Evolutionary conservation across 1,140 invertebrate genomes (phyloP), one percentile per base, ranked within the genome.

Genomic region (Coenobita brevimanus): DNA sequence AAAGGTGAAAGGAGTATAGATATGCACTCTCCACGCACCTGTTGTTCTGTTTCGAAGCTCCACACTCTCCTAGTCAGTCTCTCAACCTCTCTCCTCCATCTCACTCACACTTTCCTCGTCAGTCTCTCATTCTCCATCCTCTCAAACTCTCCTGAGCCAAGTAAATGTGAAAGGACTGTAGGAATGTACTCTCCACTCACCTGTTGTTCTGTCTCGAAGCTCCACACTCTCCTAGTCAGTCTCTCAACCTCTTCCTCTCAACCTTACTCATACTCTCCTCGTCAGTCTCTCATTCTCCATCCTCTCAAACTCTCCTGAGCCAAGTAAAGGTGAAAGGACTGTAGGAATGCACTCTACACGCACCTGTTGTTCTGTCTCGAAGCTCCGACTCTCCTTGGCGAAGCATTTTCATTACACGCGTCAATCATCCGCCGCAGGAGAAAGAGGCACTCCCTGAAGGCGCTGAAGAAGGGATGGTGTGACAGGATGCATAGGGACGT

Each of bases 381-480:
- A 84, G 96, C 97, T 69, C 97, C 97, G 27, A 98, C 96, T 91
- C 97, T 95, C 91, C 96, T 94, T 43, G 96, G 96, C 91, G 96
- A 95, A 67, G 96, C 97, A 91, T 96, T 97, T 93, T 99, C 97
- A 93, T 98, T 98, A 93, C 98, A 99, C 73, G 97, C 97, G 93
- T 99, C 98, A 91, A 99, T 98, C 83, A 99, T 94, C 92, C 96
- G 97, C 92, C 98, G 97, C 90, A 99, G 94, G 91, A 99, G 96
- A 93, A 97, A 97, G 89, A 99, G 95, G 94, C 98, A 99, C 93
- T 99, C 97, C 85, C 98, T 96, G 94, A 99, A 99, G 91, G 96
- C 98, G 64, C 98, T 97, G 93, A 99, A 99, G 93, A 99, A 99
- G 54, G 98, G 98, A 95, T 99, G 99, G 95, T 99, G 99, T 89